These are phyloP conservation scores for Anoplophora glabripennis DNA, from an alignment of 1,140 invertebrate genomes.

Conservation along the genomic window DNA sequence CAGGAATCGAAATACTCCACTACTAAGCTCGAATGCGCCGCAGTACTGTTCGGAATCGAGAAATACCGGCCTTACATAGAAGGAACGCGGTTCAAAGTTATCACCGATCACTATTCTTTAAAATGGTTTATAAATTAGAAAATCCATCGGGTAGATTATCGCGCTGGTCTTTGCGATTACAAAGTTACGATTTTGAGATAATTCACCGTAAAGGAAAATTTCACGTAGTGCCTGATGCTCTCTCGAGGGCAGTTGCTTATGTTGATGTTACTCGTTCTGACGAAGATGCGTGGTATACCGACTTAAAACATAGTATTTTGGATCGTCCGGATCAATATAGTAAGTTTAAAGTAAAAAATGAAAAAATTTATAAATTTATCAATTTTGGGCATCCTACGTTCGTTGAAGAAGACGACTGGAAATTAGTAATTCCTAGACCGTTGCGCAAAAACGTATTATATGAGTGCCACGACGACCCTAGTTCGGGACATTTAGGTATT, in stretches of 20 bases:
- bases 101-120: slow-evolving; percentile 50
- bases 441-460: too few relatives aligned
- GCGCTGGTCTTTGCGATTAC: slow-evolving; percentile 47
- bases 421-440: too few relatives aligned
- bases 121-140: slow-evolving; percentile 45
- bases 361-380: too few relatives aligned
- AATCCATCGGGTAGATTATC: slow-evolving; percentile 46
- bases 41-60: slow-evolving; percentile 48
- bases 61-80: slow-evolving; percentile 49
- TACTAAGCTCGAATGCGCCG: slow-evolving; percentile 52
- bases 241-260: too few relatives aligned
- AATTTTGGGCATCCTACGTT: too few relatives aligned
- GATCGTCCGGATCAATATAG: too few relatives aligned
- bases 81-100: slow-evolving; percentile 47
- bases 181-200: slow-evolving; percentile 47
- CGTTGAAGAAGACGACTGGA: too few relatives aligned
- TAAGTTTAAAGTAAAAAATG: too few relatives aligned
- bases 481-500: slow-evolving; percentile 19
- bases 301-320: too few relatives aligned
- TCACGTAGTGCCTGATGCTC: slow-evolving; percentile 40
- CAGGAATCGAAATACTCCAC: slow-evolving; percentile 49
- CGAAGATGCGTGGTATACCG: too few relatives aligned
- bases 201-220: slow-evolving; percentile 42
- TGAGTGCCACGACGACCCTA: too few relatives aligned
- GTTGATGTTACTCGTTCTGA: too few relatives aligned